A percentile compares a stretch with the other conserved stretches of the same genome.
Evolutionary conservation across 2,113 vertebrate species (phyloP).

Genomic region (Zosterops lateralis): DNA sequence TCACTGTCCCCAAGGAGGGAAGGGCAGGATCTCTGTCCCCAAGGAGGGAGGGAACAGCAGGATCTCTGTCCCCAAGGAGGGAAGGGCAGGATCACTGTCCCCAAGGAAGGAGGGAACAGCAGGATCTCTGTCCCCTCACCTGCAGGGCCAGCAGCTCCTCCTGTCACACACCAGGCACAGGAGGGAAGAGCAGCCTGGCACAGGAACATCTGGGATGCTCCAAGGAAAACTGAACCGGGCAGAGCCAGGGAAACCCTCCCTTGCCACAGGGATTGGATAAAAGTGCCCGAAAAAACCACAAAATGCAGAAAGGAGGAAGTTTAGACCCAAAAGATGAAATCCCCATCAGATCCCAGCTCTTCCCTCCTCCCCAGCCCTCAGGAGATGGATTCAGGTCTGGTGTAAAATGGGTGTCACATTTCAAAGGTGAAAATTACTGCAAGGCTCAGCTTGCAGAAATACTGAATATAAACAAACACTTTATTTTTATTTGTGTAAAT

Average conservation of each 20-base stretch:
- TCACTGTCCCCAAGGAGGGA: too few relatives aligned
- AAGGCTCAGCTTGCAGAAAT: background rate
- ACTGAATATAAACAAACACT: background rate
- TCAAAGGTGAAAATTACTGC: background rate
- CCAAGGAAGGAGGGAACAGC: too few relatives aligned
- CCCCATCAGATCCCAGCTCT: background rate
- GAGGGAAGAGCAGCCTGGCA: background rate
- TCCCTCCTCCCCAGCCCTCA: background rate
- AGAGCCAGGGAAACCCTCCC: background rate
- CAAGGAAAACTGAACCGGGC: background rate
- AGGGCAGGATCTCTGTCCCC: too few relatives aligned
- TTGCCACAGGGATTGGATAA: fast-evolving
- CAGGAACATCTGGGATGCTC: background rate
- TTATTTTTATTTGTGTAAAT: slow-evolving; percentile 41
- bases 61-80: too few relatives aligned
- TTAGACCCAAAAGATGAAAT: background rate
- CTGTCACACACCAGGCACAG: background rate
- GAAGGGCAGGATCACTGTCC: too few relatives aligned
- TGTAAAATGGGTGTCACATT: background rate
- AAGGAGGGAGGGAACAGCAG: too few relatives aligned
- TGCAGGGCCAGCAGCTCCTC: background rate
- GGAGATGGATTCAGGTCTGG: background rate
- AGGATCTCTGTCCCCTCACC: background rate
- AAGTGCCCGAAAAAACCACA: background rate
- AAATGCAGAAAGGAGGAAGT: background rate